Base-by-base conservation (phyloP, 2,797 vertebrate genomes). In the Cynopterus sphinx region DNA sequence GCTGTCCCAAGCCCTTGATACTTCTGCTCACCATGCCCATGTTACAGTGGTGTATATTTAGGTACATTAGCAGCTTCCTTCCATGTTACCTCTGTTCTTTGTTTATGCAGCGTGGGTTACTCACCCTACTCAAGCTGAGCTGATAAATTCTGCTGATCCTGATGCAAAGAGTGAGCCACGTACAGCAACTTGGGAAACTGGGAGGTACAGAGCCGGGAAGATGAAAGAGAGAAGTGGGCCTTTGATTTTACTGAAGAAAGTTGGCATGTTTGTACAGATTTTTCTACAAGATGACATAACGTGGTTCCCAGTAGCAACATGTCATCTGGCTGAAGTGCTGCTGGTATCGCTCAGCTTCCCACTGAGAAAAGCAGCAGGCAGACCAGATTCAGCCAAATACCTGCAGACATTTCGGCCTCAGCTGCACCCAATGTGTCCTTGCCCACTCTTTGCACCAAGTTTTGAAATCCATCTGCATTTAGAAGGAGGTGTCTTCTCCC, bases 181-280 rank as follows among this genome's bases (percentile, higher is more conserved):
- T 82, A 73, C 46, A 74, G 90, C 77, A 96, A 90, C 88, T 74
- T 95, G 63, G 91, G 59, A 97, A 59, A 31, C 26, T 0, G 67
- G 10, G 87, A 55, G 84, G 74, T 24, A 1, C 0, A 51, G 71
- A 92, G 36, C 51, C 43, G 73, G 93, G 28, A 97, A 96, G 94
- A 96, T 97, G 95, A 98, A 97, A 98, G 95, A 96, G 93, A 96
- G 93, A 41, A 96, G 13, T 36, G 92, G 83, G 94, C 28, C 81
- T 95, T 98, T 98, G 31, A 95, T 97, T 98, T 97, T 95, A 94
- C 91, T 16, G 3, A 70, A 94, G 94, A 87, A 96, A 96, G 24
- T 90, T 97, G 79, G 91, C 92, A 22, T 96, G 96, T 97, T 97
- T 43, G 41, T 96, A 41, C 86, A 96, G 87, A 97, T 96, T 96